Evolutionary conservation across 1,140 invertebrate species (phyloP), one percentile per base, ranked within the genome.

Genomic region (Hylaeus anthracinus): DNA sequence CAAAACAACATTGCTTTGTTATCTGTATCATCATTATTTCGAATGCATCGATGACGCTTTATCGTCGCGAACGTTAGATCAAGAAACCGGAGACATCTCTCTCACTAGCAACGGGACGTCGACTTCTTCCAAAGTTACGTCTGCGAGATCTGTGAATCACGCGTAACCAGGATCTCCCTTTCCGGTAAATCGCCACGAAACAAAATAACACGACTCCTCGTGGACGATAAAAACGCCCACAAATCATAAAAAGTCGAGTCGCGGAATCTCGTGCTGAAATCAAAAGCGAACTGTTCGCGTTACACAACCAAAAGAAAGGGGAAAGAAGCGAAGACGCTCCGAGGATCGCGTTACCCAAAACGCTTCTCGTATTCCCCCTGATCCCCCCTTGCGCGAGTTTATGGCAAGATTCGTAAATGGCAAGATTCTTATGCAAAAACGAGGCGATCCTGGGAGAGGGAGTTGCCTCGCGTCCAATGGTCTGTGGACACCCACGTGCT

Each of bases 361-460:
- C 66, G 56, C 45, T 6, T 48, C 45, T 5, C 45, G 45, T 48
- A 5, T 48, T 48, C 5, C 14, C 43, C 3, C 66, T 61, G 41
- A 45, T 70, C 41, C 56, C 53, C 10, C 15, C 5, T 3, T 10
- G 1, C 58, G 67, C 64, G 37, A 53, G 6, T 48, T 41, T 43
- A 61, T 70, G 37, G 5, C 45, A 26, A 26, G 26, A 26, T 26
- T 60, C 26, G 26, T 53, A 71, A 78, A 63, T 41, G n/a, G 51
- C 3, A 39, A 14, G 58, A 77, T 71, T 70, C 39, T 66, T 48
- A 67, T 76, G 64, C 53, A 64, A 78, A 77, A 78, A 78, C 39
- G 12, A 6, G 3, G n/a, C 12, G n/a, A 41, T 37, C 1, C 5
- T 37, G 14, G 5, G 3, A 8, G 12, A 39, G 10, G 12, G 9